A percentile compares a stretch with the other conserved stretches of the same genome.
Evolutionary conservation across 2,888 invertebrate genomes (phyloP).

Genomic region (Cybosia mesomella): DNA sequence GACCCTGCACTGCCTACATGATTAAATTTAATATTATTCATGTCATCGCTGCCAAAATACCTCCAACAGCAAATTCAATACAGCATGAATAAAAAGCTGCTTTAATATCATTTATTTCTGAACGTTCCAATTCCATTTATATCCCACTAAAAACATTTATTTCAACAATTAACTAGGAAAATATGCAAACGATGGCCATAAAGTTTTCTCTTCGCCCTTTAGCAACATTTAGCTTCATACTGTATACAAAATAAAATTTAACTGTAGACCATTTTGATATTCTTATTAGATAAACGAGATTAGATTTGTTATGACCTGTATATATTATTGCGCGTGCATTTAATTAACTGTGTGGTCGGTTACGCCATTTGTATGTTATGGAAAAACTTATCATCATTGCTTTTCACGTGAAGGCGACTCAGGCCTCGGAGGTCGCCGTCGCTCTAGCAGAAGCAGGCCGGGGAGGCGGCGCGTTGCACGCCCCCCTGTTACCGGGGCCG

Average conservation of each 20-base stretch:
- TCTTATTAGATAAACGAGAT: conserved; percentile 32
- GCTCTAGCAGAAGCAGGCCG: too few relatives aligned
- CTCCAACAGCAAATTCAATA: background rate
- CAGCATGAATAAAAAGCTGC: conserved; percentile 18
- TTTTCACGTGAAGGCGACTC: too few relatives aligned
- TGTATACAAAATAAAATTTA: conserved; percentile 37
- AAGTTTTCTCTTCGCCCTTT: conserved; percentile 29
- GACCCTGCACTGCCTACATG: too few relatives aligned
- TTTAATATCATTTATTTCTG: conserved; percentile 27
- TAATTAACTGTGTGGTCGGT: background rate
- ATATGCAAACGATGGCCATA: conserved; percentile 45
- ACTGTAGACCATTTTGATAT: conserved; percentile 27
- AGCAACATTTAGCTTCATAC: conserved; percentile 20
- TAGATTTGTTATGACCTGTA: conserved; percentile 32
- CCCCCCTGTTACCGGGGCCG: too few relatives aligned
- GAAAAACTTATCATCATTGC: too few relatives aligned
- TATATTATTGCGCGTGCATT: conserved; percentile 7
- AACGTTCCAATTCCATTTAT: conserved; percentile 30
- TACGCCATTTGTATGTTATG: too few relatives aligned
- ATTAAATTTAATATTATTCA: background rate
- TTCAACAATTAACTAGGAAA: conserved; percentile 38
- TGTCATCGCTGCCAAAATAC: background rate
- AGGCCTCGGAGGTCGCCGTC: too few relatives aligned
- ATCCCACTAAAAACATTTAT: conserved; percentile 38
- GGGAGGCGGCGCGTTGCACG: too few relatives aligned